phyloP scores from a whole-genome alignment of 2,888 invertebrate species.

The Macropis europaea region DNA sequence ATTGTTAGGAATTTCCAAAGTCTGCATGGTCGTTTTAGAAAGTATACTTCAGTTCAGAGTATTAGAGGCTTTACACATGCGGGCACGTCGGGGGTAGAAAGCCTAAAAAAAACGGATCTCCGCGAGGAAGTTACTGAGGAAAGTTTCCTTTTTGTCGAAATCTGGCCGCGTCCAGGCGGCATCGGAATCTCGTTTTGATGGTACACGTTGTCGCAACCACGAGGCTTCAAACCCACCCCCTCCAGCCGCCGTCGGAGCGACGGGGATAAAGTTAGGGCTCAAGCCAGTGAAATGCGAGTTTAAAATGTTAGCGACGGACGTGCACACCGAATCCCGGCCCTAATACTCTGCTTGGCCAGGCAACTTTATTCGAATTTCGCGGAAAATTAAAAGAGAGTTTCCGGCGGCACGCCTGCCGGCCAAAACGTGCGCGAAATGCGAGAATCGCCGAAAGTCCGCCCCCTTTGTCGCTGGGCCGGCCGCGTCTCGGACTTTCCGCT shows the following conservation, averaged over 20 bases:
- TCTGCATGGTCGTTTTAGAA: too few species aligned
- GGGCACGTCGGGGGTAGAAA: too few species aligned
- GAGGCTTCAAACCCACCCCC: slow-evolving; percentile 61
- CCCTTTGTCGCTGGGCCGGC: slow-evolving; percentile 40
- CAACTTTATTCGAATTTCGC: slow-evolving; percentile 76
- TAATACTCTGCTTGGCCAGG: slow-evolving; percentile 71
- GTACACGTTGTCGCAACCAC: slow-evolving; percentile 66
- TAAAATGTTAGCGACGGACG: slow-evolving; percentile 74
- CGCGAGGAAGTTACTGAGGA: slow-evolving; percentile 24
- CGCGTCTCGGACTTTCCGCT: slow-evolving; percentile 42
- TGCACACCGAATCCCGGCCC: slow-evolving; percentile 57
- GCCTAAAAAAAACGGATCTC: too few species aligned
- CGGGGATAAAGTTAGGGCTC: slow-evolving; percentile 75
- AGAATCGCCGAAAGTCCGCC: slow-evolving; percentile 51
- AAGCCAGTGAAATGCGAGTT: slow-evolving; percentile 79
- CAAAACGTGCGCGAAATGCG: slow-evolving; percentile 61
- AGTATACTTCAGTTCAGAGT: too few species aligned
- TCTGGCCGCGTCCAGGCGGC: slow-evolving; percentile 44
- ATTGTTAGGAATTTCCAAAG: too few species aligned
- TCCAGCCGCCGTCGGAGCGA: background rate
- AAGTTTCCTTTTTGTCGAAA: slow-evolving; percentile 54
- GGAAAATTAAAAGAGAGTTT: slow-evolving; percentile 75
- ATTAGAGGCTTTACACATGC: too few species aligned
- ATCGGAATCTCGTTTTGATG: slow-evolving; percentile 66
- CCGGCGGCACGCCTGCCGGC: slow-evolving; percentile 43